These are phyloP conservation scores for Lipophrys pholis DNA, from an alignment of 2,113 vertebrate species.

Conservation along the genomic window DNA sequence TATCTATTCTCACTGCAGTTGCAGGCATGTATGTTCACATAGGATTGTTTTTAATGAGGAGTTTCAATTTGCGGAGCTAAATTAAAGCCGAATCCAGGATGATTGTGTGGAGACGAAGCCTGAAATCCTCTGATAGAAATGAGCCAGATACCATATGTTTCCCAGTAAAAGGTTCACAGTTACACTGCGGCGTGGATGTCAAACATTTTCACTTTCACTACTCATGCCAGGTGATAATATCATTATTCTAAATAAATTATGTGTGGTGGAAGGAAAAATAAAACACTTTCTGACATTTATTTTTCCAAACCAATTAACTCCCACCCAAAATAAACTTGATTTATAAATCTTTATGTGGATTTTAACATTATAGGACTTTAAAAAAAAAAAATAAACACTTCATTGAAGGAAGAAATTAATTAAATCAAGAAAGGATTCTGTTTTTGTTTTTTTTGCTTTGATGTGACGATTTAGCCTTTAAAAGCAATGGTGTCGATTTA, in stretches of 20 bases:
- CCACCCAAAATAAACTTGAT: too few relatives aligned
- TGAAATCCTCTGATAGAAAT: slow-evolving; percentile 40
- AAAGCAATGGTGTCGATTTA: too few relatives aligned
- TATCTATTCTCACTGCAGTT: slow-evolving; percentile 75
- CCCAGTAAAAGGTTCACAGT: slow-evolving; percentile 27
- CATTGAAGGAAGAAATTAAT: background rate
- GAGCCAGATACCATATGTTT: slow-evolving; percentile 40
- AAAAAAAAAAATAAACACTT: background rate
- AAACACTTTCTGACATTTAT: background rate
- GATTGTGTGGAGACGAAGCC: slow-evolving; percentile 18
- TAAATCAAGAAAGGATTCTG: background rate
- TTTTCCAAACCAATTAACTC: too few relatives aligned
- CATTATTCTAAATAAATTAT: background rate
- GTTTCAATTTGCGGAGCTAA: slow-evolving; percentile 32
- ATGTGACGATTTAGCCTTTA: too few relatives aligned
- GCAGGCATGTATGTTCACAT: slow-evolving; percentile 47
- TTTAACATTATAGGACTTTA: background rate
- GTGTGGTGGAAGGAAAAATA: slow-evolving; percentile 8
- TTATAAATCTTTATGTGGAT: background rate
- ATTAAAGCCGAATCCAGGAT: slow-evolving; percentile 28
- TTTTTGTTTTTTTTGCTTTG: background rate
- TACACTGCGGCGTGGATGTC: background rate
- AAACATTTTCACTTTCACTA: background rate
- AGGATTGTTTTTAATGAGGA: slow-evolving; percentile 56
- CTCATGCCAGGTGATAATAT: slow-evolving; percentile 6